A percentile compares a stretch with the other conserved stretches of the same genome.
Conservation (phyloP, 1,140 invertebrate genomes). For the Oryctes rhinoceros region DNA sequence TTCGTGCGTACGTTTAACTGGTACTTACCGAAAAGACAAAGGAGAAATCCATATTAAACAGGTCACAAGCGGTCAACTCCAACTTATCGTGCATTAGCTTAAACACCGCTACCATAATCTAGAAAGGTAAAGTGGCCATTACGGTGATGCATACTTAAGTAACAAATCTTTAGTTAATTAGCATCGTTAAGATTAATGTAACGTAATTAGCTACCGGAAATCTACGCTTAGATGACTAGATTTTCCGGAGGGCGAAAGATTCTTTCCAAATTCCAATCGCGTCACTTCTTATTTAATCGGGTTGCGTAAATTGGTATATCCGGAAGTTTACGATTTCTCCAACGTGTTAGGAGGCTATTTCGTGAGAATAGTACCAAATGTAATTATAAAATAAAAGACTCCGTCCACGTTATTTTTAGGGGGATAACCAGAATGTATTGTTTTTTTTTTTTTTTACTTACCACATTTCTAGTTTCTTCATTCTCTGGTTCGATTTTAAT, state of each 20-base stretch:
- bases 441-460: not conserved
- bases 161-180: not conserved
- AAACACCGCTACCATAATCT: constrained; percentile 44
- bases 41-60: constrained; percentile 46
- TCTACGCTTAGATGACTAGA: not conserved
- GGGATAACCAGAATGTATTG: not conserved
- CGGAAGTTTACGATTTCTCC: not conserved
- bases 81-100: constrained; percentile 47
- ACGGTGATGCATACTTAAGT: not conserved
- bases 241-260: not conserved
- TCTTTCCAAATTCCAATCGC: not conserved
- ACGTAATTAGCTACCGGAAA: not conserved
- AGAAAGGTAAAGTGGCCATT: constrained; percentile 7
- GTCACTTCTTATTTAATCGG: not conserved
- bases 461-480: constrained; percentile 30
- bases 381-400: not conserved
- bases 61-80: constrained; percentile 45
- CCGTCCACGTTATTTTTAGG: not conserved
- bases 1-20: too few relatives aligned
- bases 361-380: not conserved
- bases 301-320: not conserved
- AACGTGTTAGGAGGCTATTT: not conserved
- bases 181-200: not conserved
- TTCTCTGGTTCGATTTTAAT: constrained; percentile 33
- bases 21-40: constrained; percentile 45